Evolutionary conservation across 2,113 vertebrate genomes (phyloP), one percentile per base, ranked within the genome.

Genomic region (Planiliza haematocheilus): DNA sequence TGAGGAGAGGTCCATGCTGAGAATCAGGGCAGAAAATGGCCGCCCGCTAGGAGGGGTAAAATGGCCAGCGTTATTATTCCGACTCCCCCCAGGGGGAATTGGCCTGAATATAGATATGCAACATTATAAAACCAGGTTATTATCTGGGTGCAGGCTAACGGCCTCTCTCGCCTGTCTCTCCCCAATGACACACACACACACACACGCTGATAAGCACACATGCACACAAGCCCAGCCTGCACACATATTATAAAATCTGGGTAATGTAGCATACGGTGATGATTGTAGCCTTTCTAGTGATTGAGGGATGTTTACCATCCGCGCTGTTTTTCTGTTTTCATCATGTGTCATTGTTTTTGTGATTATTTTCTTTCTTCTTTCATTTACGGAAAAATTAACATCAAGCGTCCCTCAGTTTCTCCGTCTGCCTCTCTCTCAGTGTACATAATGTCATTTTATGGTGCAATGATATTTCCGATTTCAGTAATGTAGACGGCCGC

Each of bases 71-170:
- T 91, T 93, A 91, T 93, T 93, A 93, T 93, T 91, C 88, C 61
- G 78, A 67, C 78, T 84, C 76, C 83, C 89, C 90, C 88, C 81
- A 88, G 86, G 89, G 91, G 89, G 90, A 93, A 91, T 91, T 89
- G 91, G 87, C 89, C 89, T 91, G 91, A 91, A 93, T 93, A 93
- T 92, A 92, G 91, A 93, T 93, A 93, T 93, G 91, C 90, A 93
- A 93, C 89, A 91, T 91, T 93, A 91, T 91, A 90, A 91, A 91
- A 90, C 82, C 87, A 89, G 87, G 91, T 89, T 93, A 91, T 93
- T 93, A 93, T 91, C 90, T 91, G 88, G 90, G 91, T 86, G 90
- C 91, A 87, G 81, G 86, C 84, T 90, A 91, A 89, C 83, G 75
- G 90, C 90, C 89, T 91, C 90, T 91, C 90, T 91, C 69, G 84